phyloP scores from a whole-genome alignment of 2,888 invertebrate genomes.

The Augochlorella aurata region DNA sequence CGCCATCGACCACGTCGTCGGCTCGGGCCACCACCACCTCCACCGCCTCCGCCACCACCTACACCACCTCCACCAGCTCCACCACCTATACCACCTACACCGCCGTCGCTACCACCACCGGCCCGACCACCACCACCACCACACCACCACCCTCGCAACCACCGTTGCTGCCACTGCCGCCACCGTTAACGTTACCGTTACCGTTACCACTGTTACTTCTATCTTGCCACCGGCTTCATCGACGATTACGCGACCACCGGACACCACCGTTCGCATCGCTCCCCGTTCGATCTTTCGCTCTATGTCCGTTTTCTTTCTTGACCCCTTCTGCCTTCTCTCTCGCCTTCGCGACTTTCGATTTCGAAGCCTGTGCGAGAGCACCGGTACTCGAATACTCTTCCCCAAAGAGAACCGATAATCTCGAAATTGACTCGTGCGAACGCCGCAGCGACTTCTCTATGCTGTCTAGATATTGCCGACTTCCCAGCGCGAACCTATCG shows the following conservation, averaged over 20 bases:
- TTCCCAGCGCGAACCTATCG: too few relatives aligned
- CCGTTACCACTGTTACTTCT: slow-evolving; percentile 18
- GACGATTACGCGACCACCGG: slow-evolving; percentile 41
- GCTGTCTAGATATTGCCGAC: too few relatives aligned
- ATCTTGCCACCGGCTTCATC: slow-evolving; percentile 33
- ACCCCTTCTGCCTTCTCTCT: neutral
- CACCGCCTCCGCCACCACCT: neutral
- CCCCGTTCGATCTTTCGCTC: slow-evolving; percentile 14
- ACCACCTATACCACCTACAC: neutral
- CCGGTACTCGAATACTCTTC: neutral
- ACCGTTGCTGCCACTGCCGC: neutral
- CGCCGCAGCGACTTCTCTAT: too few relatives aligned
- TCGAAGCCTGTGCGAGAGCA: neutral
- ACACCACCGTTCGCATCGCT: slow-evolving; percentile 30
- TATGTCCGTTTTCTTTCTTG: slow-evolving; percentile 8
- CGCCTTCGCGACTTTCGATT: slow-evolving; percentile 1
- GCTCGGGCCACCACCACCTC: slow-evolving; percentile 25
- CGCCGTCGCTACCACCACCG: neutral
- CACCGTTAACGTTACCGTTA: neutral
- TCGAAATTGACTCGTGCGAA: too few relatives aligned
- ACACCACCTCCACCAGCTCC: slow-evolving; percentile 1
- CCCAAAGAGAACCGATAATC: neutral
- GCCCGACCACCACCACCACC: neutral
- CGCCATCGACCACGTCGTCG: slow-evolving; percentile 61
- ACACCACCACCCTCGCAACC: slow-evolving; percentile 6